Evolutionary conservation across 2,888 invertebrate genomes (phyloP).

Genomic region (Oscheius sp.): DNA sequence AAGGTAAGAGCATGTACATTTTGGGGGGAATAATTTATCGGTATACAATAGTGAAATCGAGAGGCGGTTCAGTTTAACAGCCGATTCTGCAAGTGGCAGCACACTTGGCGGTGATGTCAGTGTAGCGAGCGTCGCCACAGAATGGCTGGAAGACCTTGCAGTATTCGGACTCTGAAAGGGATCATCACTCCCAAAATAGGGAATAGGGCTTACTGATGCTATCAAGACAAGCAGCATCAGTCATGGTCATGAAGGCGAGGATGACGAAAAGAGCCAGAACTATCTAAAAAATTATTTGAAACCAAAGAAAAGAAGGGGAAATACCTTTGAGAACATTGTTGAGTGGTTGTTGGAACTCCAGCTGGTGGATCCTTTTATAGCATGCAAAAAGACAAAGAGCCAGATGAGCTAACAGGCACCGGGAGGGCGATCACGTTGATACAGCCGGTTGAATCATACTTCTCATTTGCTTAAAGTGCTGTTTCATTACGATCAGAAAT

Average conservation of each 20-base stretch:
- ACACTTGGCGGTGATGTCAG: slow-evolving; percentile 28
- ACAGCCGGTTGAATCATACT: slow-evolving; percentile 20
- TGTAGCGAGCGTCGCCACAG: slow-evolving; percentile 13
- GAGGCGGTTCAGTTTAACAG: neutral
- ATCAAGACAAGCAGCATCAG: slow-evolving; percentile 14
- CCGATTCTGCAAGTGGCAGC: slow-evolving; percentile 16
- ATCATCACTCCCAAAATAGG: neutral
- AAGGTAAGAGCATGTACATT: slow-evolving; percentile 47
- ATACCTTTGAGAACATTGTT: slow-evolving; percentile 22
- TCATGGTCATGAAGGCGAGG: slow-evolving; percentile 17
- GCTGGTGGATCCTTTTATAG: neutral
- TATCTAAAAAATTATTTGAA: neutral
- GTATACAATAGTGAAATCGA: neutral
- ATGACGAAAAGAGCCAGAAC: slow-evolving; percentile 4
- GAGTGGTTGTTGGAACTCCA: neutral
- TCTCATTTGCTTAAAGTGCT: slow-evolving; percentile 1
- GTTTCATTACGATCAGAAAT: neutral
- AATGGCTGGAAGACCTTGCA: slow-evolving; percentile 34
- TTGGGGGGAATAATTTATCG: neutral
- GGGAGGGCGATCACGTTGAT: slow-evolving; percentile 23
- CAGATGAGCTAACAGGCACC: neutral
- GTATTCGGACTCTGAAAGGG: slow-evolving; percentile 15
- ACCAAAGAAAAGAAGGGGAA: neutral
- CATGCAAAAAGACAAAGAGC: neutral
- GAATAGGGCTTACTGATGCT: slow-evolving; percentile 4